Base-by-base conservation (phyloP, 2,113 vertebrate species). In the Callithrix jacchus region DNA sequence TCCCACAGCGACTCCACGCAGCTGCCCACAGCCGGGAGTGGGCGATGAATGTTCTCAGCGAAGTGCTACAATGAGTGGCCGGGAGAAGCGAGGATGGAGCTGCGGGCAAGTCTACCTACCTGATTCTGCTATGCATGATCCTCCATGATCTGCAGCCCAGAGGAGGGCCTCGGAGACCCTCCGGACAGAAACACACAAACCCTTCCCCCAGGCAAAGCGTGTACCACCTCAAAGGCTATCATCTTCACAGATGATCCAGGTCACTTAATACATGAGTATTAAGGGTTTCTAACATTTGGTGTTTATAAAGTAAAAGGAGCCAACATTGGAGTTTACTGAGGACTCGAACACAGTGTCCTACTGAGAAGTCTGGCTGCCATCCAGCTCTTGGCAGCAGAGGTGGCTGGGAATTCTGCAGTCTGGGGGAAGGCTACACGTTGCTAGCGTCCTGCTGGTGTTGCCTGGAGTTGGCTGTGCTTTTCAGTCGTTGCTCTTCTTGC, bases 391-490 rank as follows among this genome's bases (percentile, higher is more conserved):
- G 87, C 68, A 83, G 18, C 73, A 52, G 79, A 40, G 37, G 25
- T 9, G 84, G 61, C 93, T 52, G 79, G 91, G 81, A 83, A 76
- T 81, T 83, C 95, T 91, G 82, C 11, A 40, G 2, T 49, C 4
- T 32, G 42, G 27, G 71, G 32, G 23, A 32, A n/a, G 74, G n/a
- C 8, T 8, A 7, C 1, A 1, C 18, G 0, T 9, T 2, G 68
- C 81, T 4, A 5, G 23, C 1, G 0, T 21, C 49, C 35, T 35
- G 1, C 1, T 14, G 23, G n/a, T 3, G 17, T 58, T 2, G 27
- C 66, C 56, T 32, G 3, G 21, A 2, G 68, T 13, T 27, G 56
- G 21, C 79, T 42, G 71, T 16, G 66, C 56, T 42, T 40, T 73
- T 37, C 61, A 79, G 0, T 30, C 1, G 0, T 35, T 61, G 49